Percentiles rank a stretch among this genome's conserved stretches.
phyloP scores from a whole-genome alignment of 37 sponge, comb jelly and placozoan genomes.

The Ianthella basta region DNA sequence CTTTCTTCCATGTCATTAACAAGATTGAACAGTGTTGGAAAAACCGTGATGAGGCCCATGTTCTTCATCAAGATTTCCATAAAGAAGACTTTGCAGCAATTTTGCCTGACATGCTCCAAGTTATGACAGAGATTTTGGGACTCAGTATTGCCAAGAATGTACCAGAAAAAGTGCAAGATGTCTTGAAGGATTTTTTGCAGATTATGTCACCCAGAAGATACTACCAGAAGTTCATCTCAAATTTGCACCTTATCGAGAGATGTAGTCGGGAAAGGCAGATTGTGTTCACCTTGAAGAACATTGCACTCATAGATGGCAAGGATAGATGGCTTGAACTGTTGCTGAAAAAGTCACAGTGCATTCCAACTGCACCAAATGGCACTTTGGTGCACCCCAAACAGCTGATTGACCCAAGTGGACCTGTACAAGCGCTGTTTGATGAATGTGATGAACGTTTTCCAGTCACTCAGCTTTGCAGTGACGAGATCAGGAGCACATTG shows the following conservation, averaged over 20 bases:
- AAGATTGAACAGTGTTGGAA: too few species aligned
- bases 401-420: conserved; percentile 39
- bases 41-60: too few species aligned
- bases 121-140: too few species aligned
- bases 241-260: not conserved
- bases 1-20: too few species aligned
- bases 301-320: not conserved
- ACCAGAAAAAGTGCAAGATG: not conserved
- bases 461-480: not conserved
- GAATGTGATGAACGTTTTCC: conserved; percentile 56
- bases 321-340: conserved; percentile 41
- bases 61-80: too few species aligned
- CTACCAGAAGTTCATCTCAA: not conserved
- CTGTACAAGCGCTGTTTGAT: conserved; percentile 27
- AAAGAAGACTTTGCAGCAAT: too few species aligned
- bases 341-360: conserved; percentile 30
- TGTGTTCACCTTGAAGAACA: conserved; percentile 28
- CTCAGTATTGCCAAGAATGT: not conserved
- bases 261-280: conserved; percentile 25
- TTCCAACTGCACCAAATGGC: conserved; percentile 21
- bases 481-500: not conserved
- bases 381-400: not conserved
- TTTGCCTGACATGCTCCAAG: too few species aligned
- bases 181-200: not conserved
- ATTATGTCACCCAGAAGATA: not conserved